These are phyloP conservation scores for Gambusia holbrooki DNA, from an alignment of 2,113 vertebrate genomes.

Conservation along the genomic window DNA sequence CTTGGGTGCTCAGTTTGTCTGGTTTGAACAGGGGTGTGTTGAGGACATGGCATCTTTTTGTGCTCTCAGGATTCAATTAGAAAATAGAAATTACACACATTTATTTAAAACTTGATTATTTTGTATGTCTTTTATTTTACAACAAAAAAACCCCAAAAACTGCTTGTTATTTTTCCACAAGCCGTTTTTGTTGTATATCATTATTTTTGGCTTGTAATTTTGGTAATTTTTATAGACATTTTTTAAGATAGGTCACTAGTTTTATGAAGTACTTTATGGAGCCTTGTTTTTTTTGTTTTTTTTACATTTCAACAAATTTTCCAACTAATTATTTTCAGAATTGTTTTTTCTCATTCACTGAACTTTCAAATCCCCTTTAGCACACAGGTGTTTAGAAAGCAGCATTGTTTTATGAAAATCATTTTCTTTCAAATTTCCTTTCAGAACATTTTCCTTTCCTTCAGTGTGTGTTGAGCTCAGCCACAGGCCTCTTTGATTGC, in stretches of 20 bases:
- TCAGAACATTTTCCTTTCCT: slow-evolving; percentile 11
- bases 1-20: slow-evolving; percentile 12
- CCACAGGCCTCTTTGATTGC: slow-evolving; percentile 19
- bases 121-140: not conserved
- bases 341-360: not conserved
- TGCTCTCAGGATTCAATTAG: not conserved
- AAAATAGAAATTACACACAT: not conserved
- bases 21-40: slow-evolving; percentile 1
- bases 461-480: slow-evolving; percentile 1
- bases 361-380: not conserved
- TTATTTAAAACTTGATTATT: not conserved
- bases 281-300: no score
- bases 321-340: not conserved
- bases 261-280: not conserved
- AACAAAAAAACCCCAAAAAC: no score
- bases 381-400: not conserved
- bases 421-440: slow-evolving; percentile 18
- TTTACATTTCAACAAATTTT: no score
- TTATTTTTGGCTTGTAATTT: not conserved
- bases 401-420: not conserved
- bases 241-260: not conserved
- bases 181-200: not conserved
- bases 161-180: no score
- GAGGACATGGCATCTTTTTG: not conserved
- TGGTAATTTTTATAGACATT: not conserved